phyloP scores from a whole-genome alignment of 2,888 invertebrate genomes.

The Globia sparganii region DNA sequence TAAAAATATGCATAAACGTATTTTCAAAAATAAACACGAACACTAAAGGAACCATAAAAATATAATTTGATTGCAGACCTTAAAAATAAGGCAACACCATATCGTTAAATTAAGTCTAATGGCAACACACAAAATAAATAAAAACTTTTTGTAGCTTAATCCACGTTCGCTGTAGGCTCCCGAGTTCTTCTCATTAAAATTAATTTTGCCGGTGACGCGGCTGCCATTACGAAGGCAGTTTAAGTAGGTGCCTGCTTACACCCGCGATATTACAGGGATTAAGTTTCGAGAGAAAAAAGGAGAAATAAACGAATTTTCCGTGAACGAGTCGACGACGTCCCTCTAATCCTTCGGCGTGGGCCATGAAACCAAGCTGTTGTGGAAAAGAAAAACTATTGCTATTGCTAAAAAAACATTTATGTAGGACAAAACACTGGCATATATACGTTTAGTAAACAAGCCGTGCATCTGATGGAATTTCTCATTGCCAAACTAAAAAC shows the following conservation, averaged over 20 bases:
- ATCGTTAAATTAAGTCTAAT: slow-evolving; percentile 53
- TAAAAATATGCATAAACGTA: slow-evolving; percentile 22
- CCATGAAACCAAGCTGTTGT: slow-evolving; percentile 42
- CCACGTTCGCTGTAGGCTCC: slow-evolving; percentile 41
- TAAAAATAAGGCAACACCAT: slow-evolving; percentile 49
- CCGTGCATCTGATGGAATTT: background rate
- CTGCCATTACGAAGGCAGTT: slow-evolving; percentile 58
- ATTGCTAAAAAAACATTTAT: background rate
- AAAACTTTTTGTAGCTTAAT: slow-evolving; percentile 50
- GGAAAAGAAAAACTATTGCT: background rate
- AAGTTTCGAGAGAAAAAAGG: slow-evolving; percentile 76
- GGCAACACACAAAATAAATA: slow-evolving; percentile 53
- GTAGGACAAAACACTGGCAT: background rate
- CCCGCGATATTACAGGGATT: slow-evolving; percentile 75
- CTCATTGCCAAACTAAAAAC: background rate
- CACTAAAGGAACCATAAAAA: slow-evolving; percentile 40
- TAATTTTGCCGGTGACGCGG: slow-evolving; percentile 62
- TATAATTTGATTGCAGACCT: slow-evolving; percentile 30
- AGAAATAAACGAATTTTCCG: slow-evolving; percentile 79
- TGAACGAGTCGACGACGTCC: slow-evolving; percentile 71
- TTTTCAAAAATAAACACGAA: slow-evolving; percentile 17
- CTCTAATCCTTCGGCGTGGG: slow-evolving; percentile 72
- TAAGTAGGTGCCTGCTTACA: slow-evolving; percentile 66
- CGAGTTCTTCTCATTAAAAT: slow-evolving; percentile 65
- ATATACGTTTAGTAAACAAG: background rate